Conservation (phyloP, 2,888 invertebrate genomes). For the Heliothis peltigera region DNA sequence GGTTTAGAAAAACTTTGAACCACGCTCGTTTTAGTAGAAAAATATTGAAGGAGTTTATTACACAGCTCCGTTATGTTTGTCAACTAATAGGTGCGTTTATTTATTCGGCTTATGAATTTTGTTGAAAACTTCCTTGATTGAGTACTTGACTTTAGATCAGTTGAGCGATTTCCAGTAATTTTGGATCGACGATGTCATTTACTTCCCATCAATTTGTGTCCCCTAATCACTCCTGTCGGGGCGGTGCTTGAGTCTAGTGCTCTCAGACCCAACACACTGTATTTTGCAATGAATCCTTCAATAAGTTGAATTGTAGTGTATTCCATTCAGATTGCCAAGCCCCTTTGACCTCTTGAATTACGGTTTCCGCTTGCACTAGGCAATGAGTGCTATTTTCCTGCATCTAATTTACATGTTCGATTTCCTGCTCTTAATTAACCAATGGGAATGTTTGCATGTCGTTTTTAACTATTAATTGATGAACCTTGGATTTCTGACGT, state of each 20-base stretch:
- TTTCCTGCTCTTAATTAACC: slow-evolving; percentile 24
- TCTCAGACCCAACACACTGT: slow-evolving; percentile 5
- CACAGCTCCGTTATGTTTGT: slow-evolving; percentile 46
- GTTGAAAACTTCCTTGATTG: slow-evolving; percentile 34
- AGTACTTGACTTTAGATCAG: slow-evolving; percentile 1
- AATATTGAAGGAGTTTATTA: slow-evolving; percentile 48
- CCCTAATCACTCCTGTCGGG: background rate
- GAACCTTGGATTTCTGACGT: background rate
- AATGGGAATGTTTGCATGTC: slow-evolving; percentile 5
- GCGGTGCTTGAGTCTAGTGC: background rate
- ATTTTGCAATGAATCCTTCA: slow-evolving; percentile 33
- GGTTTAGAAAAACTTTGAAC: slow-evolving; percentile 58
- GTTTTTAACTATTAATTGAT: background rate
- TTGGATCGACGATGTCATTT: background rate
- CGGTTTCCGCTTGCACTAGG: slow-evolving; percentile 25
- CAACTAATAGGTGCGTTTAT: slow-evolving; percentile 27
- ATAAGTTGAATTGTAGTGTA: slow-evolving; percentile 28
- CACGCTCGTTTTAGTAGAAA: slow-evolving; percentile 55
- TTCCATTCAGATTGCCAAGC: slow-evolving; percentile 36
- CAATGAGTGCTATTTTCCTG: slow-evolving; percentile 32
- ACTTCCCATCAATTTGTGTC: background rate
- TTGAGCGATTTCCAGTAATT: too few species aligned
- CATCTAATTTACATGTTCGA: slow-evolving; percentile 28
- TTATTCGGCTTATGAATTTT: slow-evolving; percentile 8
- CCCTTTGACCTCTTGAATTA: slow-evolving; percentile 46